Evolutionary conservation across 2,113 vertebrate species (phyloP).

Genomic region (Melanerpes formicivorus): DNA sequence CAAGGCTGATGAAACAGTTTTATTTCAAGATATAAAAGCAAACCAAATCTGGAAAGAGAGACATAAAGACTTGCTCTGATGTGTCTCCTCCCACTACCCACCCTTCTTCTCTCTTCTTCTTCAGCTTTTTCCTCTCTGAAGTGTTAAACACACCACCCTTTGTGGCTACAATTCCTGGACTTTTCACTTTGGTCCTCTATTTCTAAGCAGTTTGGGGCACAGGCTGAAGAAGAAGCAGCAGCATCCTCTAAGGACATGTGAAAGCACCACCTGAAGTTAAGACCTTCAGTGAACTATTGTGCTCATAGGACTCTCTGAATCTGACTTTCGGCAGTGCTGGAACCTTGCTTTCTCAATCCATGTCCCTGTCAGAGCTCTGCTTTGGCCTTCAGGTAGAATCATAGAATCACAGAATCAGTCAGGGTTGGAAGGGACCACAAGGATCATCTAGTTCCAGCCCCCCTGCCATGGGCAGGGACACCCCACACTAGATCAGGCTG

Average conservation of each 20-base stretch:
- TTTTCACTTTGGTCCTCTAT: neutral
- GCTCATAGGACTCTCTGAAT: no score
- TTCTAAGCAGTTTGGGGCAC: neutral
- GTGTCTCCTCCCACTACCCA: neutral
- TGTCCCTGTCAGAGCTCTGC: no score
- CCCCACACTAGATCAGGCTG: no score
- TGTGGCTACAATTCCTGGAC: neutral
- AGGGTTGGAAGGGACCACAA: no score
- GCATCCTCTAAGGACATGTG: no score
- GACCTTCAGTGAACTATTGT: no score
- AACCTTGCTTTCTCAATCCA: no score
- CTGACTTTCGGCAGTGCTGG: neutral
- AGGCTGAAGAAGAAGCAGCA: accelerated
- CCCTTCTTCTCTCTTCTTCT: neutral
- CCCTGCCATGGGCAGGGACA: no score
- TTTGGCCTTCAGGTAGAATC: no score
- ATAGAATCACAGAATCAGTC: no score
- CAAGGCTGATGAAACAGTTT: neutral
- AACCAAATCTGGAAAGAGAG: neutral
- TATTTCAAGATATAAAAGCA: neutral
- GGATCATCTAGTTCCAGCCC: no score
- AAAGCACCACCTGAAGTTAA: no score
- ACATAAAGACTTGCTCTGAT: neutral
- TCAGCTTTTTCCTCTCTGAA: neutral
- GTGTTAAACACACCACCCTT: neutral